A percentile compares a stretch with the other conserved stretches of the same genome.
Conservation (phyloP, 2,888 invertebrate genomes). For the Pterostichus niger region DNA sequence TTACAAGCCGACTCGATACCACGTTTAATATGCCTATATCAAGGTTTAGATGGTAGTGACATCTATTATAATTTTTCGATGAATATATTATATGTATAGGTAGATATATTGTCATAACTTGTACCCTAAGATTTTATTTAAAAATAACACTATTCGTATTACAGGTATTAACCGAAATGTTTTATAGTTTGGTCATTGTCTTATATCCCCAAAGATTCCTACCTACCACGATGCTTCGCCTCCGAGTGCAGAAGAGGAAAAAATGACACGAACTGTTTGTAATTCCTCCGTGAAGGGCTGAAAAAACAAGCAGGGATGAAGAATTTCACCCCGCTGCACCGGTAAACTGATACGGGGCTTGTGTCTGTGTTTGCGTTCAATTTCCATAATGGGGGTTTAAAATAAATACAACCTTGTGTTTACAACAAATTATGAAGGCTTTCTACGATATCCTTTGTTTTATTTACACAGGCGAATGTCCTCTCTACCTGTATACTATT, state of each 20-base stretch:
- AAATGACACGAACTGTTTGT: slow-evolving; percentile 54
- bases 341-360: slow-evolving; percentile 59
- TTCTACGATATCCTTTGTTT: slow-evolving; percentile 38
- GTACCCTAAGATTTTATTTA: no score
- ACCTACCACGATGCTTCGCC: no score
- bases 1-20: no score
- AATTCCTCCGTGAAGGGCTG: slow-evolving; percentile 32
- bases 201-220: no score
- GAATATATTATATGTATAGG: no score
- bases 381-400: slow-evolving; percentile 64
- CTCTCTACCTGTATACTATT: slow-evolving; percentile 9
- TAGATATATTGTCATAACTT: no score
- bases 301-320: slow-evolving; percentile 54
- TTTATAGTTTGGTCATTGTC: no score
- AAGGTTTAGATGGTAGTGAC: no score
- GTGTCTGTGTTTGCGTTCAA: slow-evolving; percentile 56
- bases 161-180: no score
- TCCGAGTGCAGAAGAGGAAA: not conserved
- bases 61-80: no score
- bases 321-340: slow-evolving; percentile 43
- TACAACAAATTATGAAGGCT: slow-evolving; percentile 57
- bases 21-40: no score
- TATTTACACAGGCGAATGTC: slow-evolving; percentile 39
- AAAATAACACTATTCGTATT: no score
- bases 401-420: slow-evolving; percentile 62